Base-by-base conservation (phyloP, 2,113 vertebrate species). In the Vidua chalybeata region DNA sequence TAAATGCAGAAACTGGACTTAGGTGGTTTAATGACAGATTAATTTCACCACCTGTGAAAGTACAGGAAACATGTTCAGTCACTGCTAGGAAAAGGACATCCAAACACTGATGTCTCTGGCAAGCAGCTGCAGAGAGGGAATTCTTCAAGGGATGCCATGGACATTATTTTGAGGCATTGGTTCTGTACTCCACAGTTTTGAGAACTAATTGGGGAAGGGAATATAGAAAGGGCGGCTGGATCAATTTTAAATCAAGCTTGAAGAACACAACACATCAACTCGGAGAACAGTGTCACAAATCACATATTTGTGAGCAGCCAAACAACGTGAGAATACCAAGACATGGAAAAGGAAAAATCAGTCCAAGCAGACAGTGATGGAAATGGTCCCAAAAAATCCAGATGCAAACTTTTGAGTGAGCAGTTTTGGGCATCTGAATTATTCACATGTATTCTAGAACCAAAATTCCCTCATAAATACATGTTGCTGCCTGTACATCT, bases 1-100 rank as follows among this genome's bases (percentile, higher is more conserved):
- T 83, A 83, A 88, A 89, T 64, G 55, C n/a, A 91, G 83, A 89
- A 81, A 39, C 55, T 72, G 69, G 68, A 69, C 84, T 90, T 79
- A 67, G 43, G 64, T 89, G 69, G 33, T 26, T 84, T 59, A 13
- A 66, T 59, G 81, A 74, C n/a, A 86, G 90, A 85, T 33, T 27
- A 63, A 76, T 80, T 88, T 74, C 67, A 78, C 45, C 78, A 75
- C 79, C 79, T 93, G 64, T 63, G 68, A 49, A 87, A 92, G 55
- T 4, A 48, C 19, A 90, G 83, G 59, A 76, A 90, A 62, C 2
- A 0, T 4, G 24, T 37, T 90, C 77, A 55, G 51, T 51, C 78
- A 52, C 4, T 66, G 63, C 87, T 48, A 76, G 79, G 55, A 75
- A 63, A 90, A 82, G 66, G 85, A 61, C 31, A 80, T 49, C 27